These are phyloP conservation scores for Gambusia affinis DNA, from an alignment of 2,113 vertebrate genomes.

Conservation along the genomic window DNA sequence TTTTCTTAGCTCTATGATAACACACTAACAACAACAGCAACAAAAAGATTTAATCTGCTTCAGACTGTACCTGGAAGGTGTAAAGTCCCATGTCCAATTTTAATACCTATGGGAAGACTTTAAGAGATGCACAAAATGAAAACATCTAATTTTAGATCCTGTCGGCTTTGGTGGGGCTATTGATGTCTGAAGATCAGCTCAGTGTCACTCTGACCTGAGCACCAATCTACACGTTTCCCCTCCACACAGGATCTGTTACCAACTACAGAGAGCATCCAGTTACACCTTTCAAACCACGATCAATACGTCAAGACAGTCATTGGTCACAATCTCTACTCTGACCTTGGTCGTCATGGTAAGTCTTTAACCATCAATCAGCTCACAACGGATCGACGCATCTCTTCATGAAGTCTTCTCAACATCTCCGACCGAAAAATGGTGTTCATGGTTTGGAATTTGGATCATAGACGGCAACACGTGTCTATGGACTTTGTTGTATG, in stretches of 20 bases:
- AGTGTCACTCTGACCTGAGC: background rate
- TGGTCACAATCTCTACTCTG: constrained; percentile 27
- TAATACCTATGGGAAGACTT: background rate
- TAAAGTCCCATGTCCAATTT: background rate
- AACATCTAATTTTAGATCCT: too few species aligned
- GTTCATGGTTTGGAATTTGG: background rate
- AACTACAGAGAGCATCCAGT: constrained; percentile 33
- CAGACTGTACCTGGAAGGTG: background rate
- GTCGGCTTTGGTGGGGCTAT: background rate
- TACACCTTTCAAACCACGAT: constrained; percentile 54
- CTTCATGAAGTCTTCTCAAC: constrained; percentile 16
- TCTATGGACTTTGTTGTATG: background rate
- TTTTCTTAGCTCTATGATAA: background rate
- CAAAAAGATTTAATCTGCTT: background rate
- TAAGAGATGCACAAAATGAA: background rate
- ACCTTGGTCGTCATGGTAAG: constrained; percentile 55
- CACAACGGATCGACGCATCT: constrained; percentile 48
- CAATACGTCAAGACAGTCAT: constrained; percentile 44
- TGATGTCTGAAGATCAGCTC: background rate
- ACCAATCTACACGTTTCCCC: constrained; percentile 1
- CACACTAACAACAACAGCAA: background rate
- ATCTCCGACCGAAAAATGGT: constrained; percentile 4
- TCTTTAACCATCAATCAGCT: constrained; percentile 33
- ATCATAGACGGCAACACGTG: background rate
- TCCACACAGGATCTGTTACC: constrained; percentile 10